Evolutionary conservation across 2,113 vertebrate genomes (phyloP), one percentile per base, ranked within the genome.

Genomic region (Callipepla californica): DNA sequence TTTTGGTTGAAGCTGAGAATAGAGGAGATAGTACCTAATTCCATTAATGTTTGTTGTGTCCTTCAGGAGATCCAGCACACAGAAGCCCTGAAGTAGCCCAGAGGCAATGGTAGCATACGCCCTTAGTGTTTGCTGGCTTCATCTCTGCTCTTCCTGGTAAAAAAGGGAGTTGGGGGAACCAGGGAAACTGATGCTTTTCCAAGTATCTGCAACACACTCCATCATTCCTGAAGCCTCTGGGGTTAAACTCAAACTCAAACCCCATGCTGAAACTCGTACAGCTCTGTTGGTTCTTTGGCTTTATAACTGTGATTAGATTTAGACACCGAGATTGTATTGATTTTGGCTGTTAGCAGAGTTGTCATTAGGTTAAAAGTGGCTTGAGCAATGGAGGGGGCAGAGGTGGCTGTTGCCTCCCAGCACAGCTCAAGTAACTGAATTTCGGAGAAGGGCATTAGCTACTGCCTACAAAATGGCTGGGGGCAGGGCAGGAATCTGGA

Each of bases 271-370:
- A 90, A 65, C 45, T 44, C 36, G 48, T 36, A 45, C 32, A 48
- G 30, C 10, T 45, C 34, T 66, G 8, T 36, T 86, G 53, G 53
- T 80, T 83, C 80, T 83, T 73, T 21, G 44, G 45, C 63, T 73
- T 78, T 70, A 25, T 70, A 67, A 57, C 69, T 74, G 63, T 84
- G 87, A 92, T 92, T 94, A 89, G 81, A 87, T 94, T 89, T 85
- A 78, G 77, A 53, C 34, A 42, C 69, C 26, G 62, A 57, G 80
- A 84, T 59, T 47, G 28, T 87, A 96, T 87, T 77, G 94, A 92
- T 95, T 95, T 92, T 92, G 80, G 74, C 87, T 84, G 61, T 94
- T 96, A 87, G 80, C 78, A 92, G 65, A 75, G 66, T 70, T 92
- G 90, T 87, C 90, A 81, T 89, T 91, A 96, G 80, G 92, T 95